These are phyloP conservation scores for Rhizoglyphus robini DNA, from an alignment of 1,140 invertebrate species.

Conservation along the genomic window DNA sequence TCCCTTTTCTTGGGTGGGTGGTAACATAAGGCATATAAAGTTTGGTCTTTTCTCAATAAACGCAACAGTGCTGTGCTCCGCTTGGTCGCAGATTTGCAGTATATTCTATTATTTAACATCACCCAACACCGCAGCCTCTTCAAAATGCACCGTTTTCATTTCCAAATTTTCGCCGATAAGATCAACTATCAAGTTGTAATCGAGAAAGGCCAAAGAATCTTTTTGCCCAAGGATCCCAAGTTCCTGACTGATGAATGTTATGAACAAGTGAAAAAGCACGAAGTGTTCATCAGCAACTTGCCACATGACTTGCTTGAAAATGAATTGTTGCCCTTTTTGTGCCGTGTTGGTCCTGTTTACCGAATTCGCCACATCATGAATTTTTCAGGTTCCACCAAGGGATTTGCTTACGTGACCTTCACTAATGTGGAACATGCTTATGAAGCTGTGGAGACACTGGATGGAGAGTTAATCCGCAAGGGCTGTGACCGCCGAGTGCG, in stretches of 20 bases:
- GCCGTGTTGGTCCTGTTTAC: slow-evolving; percentile 39
- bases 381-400: slow-evolving; percentile 36
- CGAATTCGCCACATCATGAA: slow-evolving; percentile 44
- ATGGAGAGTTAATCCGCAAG: slow-evolving; percentile 54
- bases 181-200: slow-evolving; percentile 46
- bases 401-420: slow-evolving; percentile 42
- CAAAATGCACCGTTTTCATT: too few relatives aligned
- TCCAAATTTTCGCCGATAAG: too few relatives aligned
- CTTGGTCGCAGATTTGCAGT: too few relatives aligned
- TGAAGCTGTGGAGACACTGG: slow-evolving; percentile 38
- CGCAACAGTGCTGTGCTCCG: too few relatives aligned
- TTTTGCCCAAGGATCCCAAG: slow-evolving; percentile 31
- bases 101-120: too few relatives aligned
- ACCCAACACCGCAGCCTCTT: too few relatives aligned
- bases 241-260: slow-evolving; percentile 30
- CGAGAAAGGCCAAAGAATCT: slow-evolving; percentile 52
- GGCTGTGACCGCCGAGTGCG: background rate
- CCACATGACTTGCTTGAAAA: slow-evolving; percentile 43
- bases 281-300: slow-evolving; percentile 41
- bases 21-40: too few relatives aligned
- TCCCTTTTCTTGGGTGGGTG: too few relatives aligned
- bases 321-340: slow-evolving; percentile 40
- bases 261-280: slow-evolving; percentile 33
- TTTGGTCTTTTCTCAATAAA: too few relatives aligned
- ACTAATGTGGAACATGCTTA: slow-evolving; percentile 34